Evolutionary conservation across 2,888 invertebrate genomes (phyloP), one percentile per base, ranked within the genome.

Genomic region (Ophioninae sp.): DNA sequence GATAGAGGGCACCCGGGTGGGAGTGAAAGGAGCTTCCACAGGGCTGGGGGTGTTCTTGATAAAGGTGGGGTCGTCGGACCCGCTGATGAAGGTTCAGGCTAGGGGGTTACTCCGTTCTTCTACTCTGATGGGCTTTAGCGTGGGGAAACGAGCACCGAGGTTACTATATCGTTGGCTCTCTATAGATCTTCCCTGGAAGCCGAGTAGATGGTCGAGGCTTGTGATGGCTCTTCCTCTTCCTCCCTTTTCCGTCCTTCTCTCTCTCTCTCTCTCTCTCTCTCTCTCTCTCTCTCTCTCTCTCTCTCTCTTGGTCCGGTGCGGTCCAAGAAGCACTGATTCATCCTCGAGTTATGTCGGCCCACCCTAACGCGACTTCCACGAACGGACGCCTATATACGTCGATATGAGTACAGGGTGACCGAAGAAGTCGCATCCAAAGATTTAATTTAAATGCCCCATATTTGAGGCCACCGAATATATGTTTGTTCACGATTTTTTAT

Each of bases 71-170:
- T 91, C 86, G 89, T 87, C 89, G 90, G 92, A 93, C 91, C 92
- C 92, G 92, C 91, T 92, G 93, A 92, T 92, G 92, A 92, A 92
- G 92, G 92, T 92, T 92, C 91, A 91, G 90, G 89, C 90, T 89
- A 90, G 91, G 91, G 92, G 92, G 91, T 92, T 91, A 90, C 91
- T 90, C 87, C 88, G 90, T 90, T 91, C 91, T 91, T 91, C 91
- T 91, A 91, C 91, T 89, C 91, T 89, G 91, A 91, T 91, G 91
- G 51, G 91, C 90, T 91, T 88, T 87, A 83, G 88, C 88, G 88
- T 68, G 44, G 68, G 30, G 77, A 59, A 41, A 23, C 83, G 87
- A 75, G 83, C 37, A 81, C 68, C 82, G 83, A 84, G 86, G 85
- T 79, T 84, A 82, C 73, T 74, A 65, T 71, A 59, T 76, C 69